Evolutionary conservation across 2,888 invertebrate species (phyloP).

Genomic region (Globia sparganii): DNA sequence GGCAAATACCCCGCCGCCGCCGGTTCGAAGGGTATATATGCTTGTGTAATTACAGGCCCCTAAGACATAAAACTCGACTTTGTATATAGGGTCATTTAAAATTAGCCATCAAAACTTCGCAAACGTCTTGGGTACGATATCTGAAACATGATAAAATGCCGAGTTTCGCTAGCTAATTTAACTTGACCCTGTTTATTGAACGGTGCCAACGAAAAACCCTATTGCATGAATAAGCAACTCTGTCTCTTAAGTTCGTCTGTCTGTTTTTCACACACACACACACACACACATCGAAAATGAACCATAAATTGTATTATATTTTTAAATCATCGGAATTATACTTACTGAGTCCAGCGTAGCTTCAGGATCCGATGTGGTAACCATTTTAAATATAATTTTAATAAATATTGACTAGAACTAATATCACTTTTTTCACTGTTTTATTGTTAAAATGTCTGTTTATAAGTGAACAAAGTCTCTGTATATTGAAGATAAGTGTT

Average conservation of each 20-base stretch:
- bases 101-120: too few species aligned
- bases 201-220: background rate
- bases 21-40: too few species aligned
- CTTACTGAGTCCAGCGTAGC: slow-evolving; percentile 42
- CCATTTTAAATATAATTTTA: slow-evolving; percentile 34
- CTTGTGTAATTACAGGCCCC: too few species aligned
- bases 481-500: background rate
- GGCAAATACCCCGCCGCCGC: too few species aligned
- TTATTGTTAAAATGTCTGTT: slow-evolving; percentile 1
- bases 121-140: too few species aligned
- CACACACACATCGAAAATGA: background rate
- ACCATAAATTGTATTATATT: too few species aligned
- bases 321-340: background rate
- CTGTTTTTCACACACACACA: background rate
- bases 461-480: slow-evolving; percentile 28
- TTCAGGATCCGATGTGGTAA: slow-evolving; percentile 33
- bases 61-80: too few species aligned
- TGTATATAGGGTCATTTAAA: too few species aligned
- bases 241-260: background rate
- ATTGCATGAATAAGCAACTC: background rate
- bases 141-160: too few species aligned
- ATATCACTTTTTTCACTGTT: slow-evolving; percentile 44
- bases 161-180: too few species aligned
- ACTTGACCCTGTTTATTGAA: too few species aligned
- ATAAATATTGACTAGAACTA: slow-evolving; percentile 47